These are phyloP conservation scores for Sipha flava DNA, from an alignment of 1,140 invertebrate species.

Conservation along the genomic window DNA sequence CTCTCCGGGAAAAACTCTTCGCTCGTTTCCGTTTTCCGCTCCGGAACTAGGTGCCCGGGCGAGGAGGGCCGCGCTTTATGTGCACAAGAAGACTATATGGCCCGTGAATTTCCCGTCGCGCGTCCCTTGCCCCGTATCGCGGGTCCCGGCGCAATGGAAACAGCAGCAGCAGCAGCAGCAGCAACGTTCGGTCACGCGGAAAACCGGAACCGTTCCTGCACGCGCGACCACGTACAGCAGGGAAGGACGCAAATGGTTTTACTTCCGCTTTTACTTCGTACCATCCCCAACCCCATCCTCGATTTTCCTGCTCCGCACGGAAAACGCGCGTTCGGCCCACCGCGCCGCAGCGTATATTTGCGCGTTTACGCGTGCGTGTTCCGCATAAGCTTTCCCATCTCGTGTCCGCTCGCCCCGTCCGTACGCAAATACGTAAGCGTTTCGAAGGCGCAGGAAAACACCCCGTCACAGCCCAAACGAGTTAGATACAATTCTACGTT, in stretches of 20 bases:
- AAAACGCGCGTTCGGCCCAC: background rate
- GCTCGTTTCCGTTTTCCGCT: conserved; percentile 2
- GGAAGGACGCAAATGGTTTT: background rate
- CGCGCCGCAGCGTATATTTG: too few relatives aligned
- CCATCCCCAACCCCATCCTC: background rate
- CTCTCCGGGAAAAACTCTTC: background rate
- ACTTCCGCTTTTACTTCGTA: background rate
- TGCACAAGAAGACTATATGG: background rate
- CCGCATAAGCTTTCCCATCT: too few relatives aligned
- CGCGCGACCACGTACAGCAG: too few relatives aligned
- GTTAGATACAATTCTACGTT: too few relatives aligned
- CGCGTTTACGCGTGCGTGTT: too few relatives aligned
- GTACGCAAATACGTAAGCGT: too few relatives aligned
- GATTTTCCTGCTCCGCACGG: background rate
- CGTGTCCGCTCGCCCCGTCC: too few relatives aligned
- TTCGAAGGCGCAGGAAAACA: too few relatives aligned
- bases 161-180: background rate
- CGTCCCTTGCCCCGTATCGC: too few relatives aligned
- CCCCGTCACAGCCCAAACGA: too few relatives aligned
- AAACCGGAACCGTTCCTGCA: background rate
- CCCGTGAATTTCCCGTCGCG: background rate
- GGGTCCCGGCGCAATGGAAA: too few relatives aligned
- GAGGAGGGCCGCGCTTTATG: background rate
- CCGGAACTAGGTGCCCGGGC: background rate
- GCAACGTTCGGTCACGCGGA: background rate